phyloP scores from a whole-genome alignment of 2,797 vertebrate species.

The Peromyscus eremicus region DNA sequence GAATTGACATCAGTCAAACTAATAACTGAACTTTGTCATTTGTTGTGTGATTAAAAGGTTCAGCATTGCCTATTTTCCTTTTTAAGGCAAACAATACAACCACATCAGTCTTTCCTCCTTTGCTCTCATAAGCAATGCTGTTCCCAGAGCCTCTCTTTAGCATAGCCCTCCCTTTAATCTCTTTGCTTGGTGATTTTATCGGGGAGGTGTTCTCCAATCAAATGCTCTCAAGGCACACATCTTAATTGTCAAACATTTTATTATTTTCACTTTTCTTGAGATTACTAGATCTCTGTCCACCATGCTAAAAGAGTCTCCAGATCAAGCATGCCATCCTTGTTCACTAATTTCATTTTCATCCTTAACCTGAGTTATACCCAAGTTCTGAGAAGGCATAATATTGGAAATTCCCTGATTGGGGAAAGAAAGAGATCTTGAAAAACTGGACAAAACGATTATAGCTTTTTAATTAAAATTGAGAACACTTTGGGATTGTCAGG shows the following conservation, averaged over 20 bases:
- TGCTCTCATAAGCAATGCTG: background rate
- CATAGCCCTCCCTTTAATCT: fast-evolving
- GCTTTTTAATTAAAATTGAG: background rate
- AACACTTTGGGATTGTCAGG: background rate
- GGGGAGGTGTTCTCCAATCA: background rate
- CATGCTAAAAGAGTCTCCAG: background rate
- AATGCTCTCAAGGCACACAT: background rate
- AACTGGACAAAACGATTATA: background rate
- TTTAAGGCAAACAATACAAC: background rate
- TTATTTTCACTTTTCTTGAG: background rate
- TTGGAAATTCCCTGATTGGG: background rate
- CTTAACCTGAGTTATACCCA: background rate
- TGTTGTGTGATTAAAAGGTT: background rate
- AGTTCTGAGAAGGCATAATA: background rate
- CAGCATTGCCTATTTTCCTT: background rate
- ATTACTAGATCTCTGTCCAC: background rate
- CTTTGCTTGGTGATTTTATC: background rate
- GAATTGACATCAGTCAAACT: background rate
- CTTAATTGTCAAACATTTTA: background rate
- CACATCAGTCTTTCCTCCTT: background rate
- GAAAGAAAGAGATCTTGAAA: background rate
- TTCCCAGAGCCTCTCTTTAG: background rate
- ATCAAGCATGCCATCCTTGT: background rate
- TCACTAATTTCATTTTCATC: background rate
- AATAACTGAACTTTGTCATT: background rate